Evolutionary conservation across 2,113 vertebrate species (phyloP).

Genomic region (Pimephales promelas): DNA sequence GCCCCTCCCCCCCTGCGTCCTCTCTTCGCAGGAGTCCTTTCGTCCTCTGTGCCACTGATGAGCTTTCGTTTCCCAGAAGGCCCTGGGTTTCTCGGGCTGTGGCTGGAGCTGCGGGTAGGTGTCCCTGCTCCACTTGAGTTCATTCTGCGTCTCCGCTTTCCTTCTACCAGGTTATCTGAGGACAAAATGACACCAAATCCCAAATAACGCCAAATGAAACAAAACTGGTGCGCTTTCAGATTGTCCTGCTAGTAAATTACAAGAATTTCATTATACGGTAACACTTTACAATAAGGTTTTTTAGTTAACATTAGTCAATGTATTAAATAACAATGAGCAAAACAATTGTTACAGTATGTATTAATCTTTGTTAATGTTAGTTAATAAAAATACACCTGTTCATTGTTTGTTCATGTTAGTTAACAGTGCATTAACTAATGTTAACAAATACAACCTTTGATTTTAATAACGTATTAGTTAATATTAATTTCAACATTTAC

Average conservation of each 20-base stretch:
- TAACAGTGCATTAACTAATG: too few species aligned
- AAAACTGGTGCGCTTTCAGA: not conserved
- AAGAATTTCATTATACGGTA: too few species aligned
- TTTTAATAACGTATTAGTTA: too few species aligned
- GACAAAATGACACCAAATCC: not conserved
- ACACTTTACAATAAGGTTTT: too few species aligned
- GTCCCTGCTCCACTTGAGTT: conserved; percentile 70
- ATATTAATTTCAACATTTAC: too few species aligned
- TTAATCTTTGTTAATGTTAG: too few species aligned
- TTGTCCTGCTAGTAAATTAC: not conserved
- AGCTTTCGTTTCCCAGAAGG: conserved; percentile 89
- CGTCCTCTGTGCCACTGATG: conserved; percentile 73
- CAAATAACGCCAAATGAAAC: not conserved
- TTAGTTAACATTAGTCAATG: too few species aligned
- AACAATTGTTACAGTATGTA: too few species aligned
- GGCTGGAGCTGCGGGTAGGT: conserved; percentile 73
- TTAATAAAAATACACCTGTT: too few species aligned
- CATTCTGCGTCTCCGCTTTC: conserved; percentile 87
- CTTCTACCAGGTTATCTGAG: conserved; percentile 95
- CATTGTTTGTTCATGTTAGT: too few species aligned
- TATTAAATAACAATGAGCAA: too few species aligned
- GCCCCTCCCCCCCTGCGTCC: conserved; percentile 80
- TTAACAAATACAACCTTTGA: too few species aligned
- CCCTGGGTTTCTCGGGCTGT: conserved; percentile 72
- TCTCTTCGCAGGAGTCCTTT: conserved; percentile 84